phyloP scores from a whole-genome alignment of 2,113 vertebrate species.

The Hypanus sabinus region DNA sequence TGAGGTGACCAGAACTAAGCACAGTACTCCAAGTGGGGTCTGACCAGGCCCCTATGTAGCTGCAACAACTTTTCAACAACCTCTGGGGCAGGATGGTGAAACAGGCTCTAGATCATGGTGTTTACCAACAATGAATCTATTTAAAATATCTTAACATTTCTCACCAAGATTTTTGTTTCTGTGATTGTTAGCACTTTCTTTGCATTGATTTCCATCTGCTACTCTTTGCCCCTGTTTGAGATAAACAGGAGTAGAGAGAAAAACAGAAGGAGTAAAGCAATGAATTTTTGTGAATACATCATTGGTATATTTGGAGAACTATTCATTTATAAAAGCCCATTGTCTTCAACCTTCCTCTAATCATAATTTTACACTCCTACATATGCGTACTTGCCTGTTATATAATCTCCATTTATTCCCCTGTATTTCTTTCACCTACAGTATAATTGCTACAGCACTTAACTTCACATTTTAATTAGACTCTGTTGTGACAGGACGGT shows the following conservation, averaged over 20 bases:
- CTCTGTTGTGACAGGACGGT: too few species aligned
- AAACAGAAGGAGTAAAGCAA: not conserved
- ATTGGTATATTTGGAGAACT: not conserved
- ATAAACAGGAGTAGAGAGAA: not conserved
- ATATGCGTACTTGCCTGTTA: not conserved
- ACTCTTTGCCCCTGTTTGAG: not conserved
- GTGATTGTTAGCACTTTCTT: not conserved
- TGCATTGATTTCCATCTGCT: not conserved
- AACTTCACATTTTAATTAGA: not conserved
- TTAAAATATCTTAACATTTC: too few species aligned
- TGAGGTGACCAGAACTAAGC: too few species aligned
- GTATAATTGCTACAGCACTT: not conserved
- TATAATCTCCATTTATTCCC: not conserved
- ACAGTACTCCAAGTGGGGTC: too few species aligned
- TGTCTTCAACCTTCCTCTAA: not conserved
- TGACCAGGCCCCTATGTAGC: too few species aligned
- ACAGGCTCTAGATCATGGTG: too few species aligned
- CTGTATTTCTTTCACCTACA: not conserved
- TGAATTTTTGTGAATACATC: not conserved
- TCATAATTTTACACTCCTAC: not conserved
- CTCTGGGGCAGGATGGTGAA: too few species aligned
- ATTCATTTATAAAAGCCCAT: not conserved
- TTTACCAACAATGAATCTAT: not conserved
- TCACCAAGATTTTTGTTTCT: not conserved
- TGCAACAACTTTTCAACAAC: too few species aligned